Percentiles rank a stretch among this genome's conserved stretches.
These are phyloP conservation scores for Apocrypta bakeri DNA, from an alignment of 1,140 invertebrate genomes.

Conservation along the genomic window DNA sequence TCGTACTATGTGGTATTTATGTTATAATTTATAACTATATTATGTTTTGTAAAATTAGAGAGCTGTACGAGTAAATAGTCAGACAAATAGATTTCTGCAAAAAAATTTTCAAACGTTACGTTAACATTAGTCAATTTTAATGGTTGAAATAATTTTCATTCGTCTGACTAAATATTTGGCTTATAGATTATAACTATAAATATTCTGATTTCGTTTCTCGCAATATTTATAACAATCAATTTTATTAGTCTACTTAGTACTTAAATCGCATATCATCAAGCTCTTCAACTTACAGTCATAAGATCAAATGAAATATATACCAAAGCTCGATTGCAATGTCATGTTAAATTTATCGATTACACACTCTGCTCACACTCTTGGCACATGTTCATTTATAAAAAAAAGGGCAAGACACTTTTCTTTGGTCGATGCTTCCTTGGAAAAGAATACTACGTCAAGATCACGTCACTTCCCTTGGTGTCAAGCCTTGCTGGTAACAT, in stretches of 20 bases:
- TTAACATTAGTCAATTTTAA: not conserved
- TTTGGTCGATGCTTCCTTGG: not conserved
- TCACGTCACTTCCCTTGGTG: not conserved
- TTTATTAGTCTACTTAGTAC: no score
- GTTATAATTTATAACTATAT: not conserved
- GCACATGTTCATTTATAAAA: not conserved
- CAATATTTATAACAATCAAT: not conserved
- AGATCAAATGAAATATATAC: not conserved
- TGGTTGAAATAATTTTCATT: not conserved
- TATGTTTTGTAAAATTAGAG: not conserved
- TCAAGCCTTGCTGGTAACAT: not conserved
- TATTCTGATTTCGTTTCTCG: not conserved
- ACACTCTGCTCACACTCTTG: not conserved
- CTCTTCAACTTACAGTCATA: not conserved
- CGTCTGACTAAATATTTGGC: not conserved
- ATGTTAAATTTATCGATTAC: not conserved
- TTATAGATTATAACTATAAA: not conserved
- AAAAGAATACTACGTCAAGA: not conserved
- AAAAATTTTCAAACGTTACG: not conserved
- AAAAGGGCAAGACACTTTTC: not conserved
- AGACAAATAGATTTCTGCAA: not conserved
- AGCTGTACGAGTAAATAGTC: not conserved
- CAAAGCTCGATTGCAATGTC: not conserved
- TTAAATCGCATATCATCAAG: no score
- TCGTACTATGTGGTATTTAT: not conserved